phyloP scores from a whole-genome alignment of 2,888 invertebrate genomes.

The Melolontha melolontha region DNA sequence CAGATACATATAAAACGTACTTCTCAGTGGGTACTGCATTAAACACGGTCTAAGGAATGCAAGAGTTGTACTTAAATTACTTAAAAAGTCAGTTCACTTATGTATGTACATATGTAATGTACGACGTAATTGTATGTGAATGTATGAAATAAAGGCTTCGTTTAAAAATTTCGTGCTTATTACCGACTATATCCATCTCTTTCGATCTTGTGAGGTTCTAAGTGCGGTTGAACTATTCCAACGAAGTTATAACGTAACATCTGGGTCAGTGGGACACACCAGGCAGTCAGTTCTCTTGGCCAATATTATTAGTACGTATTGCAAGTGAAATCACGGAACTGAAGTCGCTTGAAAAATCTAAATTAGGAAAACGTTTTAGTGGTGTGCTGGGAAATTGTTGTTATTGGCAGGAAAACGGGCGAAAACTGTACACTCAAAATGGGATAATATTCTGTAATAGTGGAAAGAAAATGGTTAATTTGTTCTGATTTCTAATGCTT shows the following conservation, averaged over 20 bases:
- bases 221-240: constrained; percentile 10
- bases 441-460: no score
- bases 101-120: constrained; percentile 10
- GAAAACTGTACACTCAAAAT: no score
- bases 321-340: constrained; percentile 44
- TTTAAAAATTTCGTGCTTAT: constrained; percentile 31
- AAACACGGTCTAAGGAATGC: not conserved
- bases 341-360: constrained; percentile 32
- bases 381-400: no score
- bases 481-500: no score
- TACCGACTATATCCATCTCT: constrained; percentile 12
- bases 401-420: no score
- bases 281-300: constrained; percentile 43
- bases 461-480: no score
- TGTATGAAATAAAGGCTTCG: constrained; percentile 23
- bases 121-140: not conserved
- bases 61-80: constrained; percentile 19
- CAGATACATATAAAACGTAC: no score
- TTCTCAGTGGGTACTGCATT: no score
- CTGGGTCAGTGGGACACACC: constrained; percentile 51
- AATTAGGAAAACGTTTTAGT: constrained; percentile 38
- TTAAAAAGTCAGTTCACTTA: constrained; percentile 12
- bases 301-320: constrained; percentile 50
- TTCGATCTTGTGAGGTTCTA: constrained; percentile 13
- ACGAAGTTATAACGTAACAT: constrained; percentile 46